Conservation (phyloP, 2,797 vertebrate species). For the Columba guinea region DNA sequence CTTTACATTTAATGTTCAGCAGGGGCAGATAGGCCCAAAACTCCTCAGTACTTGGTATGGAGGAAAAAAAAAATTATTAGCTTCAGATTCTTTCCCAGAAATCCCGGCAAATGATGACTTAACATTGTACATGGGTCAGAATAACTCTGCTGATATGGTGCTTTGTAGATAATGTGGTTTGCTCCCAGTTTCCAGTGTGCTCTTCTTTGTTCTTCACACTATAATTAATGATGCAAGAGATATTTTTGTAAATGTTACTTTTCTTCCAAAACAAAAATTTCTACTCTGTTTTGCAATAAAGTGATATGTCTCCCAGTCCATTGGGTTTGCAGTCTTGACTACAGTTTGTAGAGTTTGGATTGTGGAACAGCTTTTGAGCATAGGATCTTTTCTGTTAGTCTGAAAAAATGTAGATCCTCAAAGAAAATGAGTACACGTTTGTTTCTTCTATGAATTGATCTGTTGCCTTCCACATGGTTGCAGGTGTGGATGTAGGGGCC, state of each 20-base stretch:
- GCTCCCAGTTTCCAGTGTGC: not conserved
- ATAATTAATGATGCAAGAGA: not conserved
- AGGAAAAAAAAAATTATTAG: not conserved
- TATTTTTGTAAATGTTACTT: not conserved
- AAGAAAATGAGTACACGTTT: not conserved
- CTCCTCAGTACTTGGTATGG: not conserved
- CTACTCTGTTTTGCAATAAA: not conserved
- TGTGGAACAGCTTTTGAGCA: not conserved
- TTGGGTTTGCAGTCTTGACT: not conserved
- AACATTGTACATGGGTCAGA: not conserved
- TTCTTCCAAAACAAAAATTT: not conserved
- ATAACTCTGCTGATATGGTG: not conserved
- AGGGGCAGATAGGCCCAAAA: not conserved
- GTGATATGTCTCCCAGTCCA: fast-evolving
- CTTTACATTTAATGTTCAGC: not conserved
- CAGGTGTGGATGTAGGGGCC: not conserved
- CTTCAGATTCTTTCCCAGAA: not conserved
- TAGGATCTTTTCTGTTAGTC: not conserved
- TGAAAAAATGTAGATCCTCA: not conserved
- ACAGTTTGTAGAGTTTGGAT: not conserved
- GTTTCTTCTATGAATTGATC: not conserved
- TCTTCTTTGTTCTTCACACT: not conserved
- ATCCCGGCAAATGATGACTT: not conserved
- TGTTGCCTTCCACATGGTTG: not conserved
- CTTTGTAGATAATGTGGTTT: not conserved